Evolutionary conservation across 92 coral and sea anemone genomes (phyloP).

Genomic region (Epizoanthus rinbou): DNA sequence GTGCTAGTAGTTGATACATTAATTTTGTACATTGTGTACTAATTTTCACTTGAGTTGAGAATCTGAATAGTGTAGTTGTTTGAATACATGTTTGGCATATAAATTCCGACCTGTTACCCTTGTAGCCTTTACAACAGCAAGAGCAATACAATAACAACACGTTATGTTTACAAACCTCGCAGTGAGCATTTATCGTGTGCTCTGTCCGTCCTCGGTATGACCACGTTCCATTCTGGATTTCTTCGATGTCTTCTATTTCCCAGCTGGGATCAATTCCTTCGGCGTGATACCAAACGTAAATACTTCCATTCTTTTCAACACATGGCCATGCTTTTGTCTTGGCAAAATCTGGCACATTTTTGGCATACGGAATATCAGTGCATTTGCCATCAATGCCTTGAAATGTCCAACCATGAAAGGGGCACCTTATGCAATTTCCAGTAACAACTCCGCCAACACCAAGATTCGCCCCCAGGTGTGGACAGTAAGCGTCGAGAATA

Average conservation of each 20-base stretch:
- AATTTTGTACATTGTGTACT: too few species aligned
- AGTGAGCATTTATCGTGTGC: constrained; percentile 82
- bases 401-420: constrained; percentile 95
- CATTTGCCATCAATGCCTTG: constrained; percentile 85
- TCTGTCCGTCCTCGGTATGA: constrained; percentile 74
- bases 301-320: constrained; percentile 68
- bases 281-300: constrained; percentile 92
- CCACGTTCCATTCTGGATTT: constrained; percentile 74
- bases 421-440: constrained; percentile 84
- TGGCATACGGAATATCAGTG: constrained; percentile 76
- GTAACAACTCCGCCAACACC: constrained; percentile 90
- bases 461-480: constrained; percentile 95
- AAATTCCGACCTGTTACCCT: too few species aligned
- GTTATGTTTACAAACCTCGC: constrained; percentile 63
- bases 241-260: constrained; percentile 89
- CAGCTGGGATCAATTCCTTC: constrained; percentile 87
- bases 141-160: too few species aligned
- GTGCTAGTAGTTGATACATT: too few species aligned
- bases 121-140: too few species aligned
- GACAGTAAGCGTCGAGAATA: constrained; percentile 91
- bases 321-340: constrained; percentile 82
- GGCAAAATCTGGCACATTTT: constrained; percentile 79
- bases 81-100: too few species aligned
- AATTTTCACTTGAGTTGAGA: too few species aligned
- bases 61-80: too few species aligned